Conservation (phyloP, 2,797 vertebrate genomes). For the Acomys russatus region DNA sequence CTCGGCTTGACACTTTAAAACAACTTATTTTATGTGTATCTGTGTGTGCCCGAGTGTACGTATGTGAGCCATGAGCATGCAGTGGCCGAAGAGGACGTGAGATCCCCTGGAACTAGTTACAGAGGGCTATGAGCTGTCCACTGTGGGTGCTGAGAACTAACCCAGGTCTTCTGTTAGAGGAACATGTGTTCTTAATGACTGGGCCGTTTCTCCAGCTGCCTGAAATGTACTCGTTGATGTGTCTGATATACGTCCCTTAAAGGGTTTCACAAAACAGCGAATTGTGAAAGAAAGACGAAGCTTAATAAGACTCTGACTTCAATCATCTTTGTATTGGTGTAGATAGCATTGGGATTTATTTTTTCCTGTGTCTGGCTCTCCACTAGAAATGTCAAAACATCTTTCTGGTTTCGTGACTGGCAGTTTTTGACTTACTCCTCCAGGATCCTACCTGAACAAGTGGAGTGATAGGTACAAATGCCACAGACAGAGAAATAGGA, state of each 20-base stretch:
- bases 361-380: rapidly evolving
- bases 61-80: no score
- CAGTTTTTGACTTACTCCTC: background rate
- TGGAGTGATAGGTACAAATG: background rate
- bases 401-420: background rate
- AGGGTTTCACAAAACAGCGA: background rate
- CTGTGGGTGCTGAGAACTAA: background rate
- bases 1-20: background rate
- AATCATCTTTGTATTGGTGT: background rate
- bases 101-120: background rate
- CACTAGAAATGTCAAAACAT: background rate
- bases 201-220: background rate
- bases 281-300: background rate
- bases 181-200: background rate
- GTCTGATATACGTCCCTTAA: background rate
- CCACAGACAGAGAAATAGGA: background rate
- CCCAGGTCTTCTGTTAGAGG: background rate
- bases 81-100: background rate
- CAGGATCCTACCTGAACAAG: background rate
- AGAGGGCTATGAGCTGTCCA: background rate
- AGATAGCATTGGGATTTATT: background rate
- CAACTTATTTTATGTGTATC: background rate
- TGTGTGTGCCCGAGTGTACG: background rate
- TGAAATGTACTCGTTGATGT: background rate
- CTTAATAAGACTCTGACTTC: background rate